These are phyloP conservation scores for Eurois occulta DNA, from an alignment of 2,888 invertebrate genomes.

Conservation along the genomic window DNA sequence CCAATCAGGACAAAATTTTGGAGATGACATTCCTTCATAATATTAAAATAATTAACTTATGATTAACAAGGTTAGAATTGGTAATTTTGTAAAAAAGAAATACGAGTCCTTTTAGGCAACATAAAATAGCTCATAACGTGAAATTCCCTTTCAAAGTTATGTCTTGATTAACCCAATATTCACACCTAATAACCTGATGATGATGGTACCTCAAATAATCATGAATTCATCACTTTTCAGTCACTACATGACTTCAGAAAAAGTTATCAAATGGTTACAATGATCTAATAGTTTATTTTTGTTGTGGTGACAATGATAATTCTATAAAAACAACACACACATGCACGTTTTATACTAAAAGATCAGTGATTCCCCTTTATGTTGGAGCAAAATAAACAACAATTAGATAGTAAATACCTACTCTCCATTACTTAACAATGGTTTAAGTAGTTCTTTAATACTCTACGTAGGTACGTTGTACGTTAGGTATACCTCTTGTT, in stretches of 20 bases:
- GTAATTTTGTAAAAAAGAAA: not conserved
- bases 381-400: not conserved
- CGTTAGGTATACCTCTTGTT: not conserved
- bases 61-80: not conserved
- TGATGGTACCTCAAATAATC: no score
- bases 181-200: no score
- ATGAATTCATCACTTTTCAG: no score
- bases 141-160: not conserved
- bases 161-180: not conserved
- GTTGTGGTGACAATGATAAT: not conserved
- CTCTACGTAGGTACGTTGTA: not conserved
- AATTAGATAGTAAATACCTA: not conserved
- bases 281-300: not conserved
- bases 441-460: not conserved
- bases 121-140: not conserved
- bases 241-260: not conserved
- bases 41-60: no score
- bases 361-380: not conserved
- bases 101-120: not conserved
- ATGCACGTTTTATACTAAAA: not conserved
- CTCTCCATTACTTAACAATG: not conserved
- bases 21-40: not conserved
- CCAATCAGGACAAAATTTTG: not conserved
- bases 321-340: not conserved
- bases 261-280: not conserved